Conservation (phyloP, 2,113 vertebrate species). For the Apteryx mantelli region DNA sequence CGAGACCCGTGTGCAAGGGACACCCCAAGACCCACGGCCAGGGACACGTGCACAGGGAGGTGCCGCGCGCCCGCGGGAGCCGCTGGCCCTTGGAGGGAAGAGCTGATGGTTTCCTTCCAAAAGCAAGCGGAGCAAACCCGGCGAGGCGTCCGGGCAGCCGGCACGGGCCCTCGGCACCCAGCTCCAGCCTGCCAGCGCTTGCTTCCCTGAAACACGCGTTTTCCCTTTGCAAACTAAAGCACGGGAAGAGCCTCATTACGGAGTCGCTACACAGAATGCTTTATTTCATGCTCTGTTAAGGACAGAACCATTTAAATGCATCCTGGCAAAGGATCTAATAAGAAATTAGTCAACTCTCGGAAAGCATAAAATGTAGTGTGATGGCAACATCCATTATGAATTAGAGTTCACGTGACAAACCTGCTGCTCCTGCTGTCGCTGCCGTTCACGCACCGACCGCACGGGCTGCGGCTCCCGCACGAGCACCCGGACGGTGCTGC, state of each 20-base stretch:
- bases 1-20: too few species aligned
- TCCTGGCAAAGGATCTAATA: conserved; percentile 53
- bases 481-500: neutral
- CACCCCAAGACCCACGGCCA: neutral
- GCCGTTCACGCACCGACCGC: accelerated
- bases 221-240: conserved; percentile 22
- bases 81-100: neutral
- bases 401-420: neutral
- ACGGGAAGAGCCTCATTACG: neutral
- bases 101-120: neutral
- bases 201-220: neutral
- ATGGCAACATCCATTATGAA: conserved; percentile 6
- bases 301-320: conserved; percentile 36
- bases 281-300: conserved; percentile 73
- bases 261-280: neutral
- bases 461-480: accelerated
- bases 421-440: neutral
- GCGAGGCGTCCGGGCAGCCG: neutral
- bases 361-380: conserved; percentile 45
- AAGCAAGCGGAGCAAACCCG: neutral
- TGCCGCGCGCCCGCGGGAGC: accelerated
- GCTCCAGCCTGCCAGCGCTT: neutral
- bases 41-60: too few species aligned
- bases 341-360: conserved; percentile 55
- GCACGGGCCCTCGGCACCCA: neutral